Base-by-base conservation (phyloP, 2,113 vertebrate species). In the Platysteira castanea region DNA sequence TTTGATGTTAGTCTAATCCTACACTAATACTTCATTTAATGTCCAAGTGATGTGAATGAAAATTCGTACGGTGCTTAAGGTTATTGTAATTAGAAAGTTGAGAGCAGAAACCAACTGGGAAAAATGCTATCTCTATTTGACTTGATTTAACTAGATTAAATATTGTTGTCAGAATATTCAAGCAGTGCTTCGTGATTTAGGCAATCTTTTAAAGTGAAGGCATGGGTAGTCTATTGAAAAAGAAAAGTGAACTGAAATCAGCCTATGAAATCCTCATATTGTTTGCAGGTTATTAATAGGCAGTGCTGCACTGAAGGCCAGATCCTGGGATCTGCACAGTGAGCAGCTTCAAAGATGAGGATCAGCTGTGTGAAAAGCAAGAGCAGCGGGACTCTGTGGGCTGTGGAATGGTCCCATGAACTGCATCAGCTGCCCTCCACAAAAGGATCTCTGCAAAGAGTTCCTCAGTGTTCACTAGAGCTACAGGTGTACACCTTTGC, bases 1-100 rank as follows among this genome's bases (percentile, higher is more conserved):
- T 90, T 63, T 94, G 74, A 87, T 87, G 81, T 95, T 68, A 31
- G 33, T 63, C 49, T 78, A 94, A 95, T 96, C 81, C 73, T 70
- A 63, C 28, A 14, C 53, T 73, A 84, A 82, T 28, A 92, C 35
- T 75, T 87, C 76, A 63, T 89, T 88, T 91, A 73, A 61, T 86
- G 52, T 81, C 73, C 44, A 85, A 67, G 78, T 52, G 60, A 80
- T 27, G 30, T 49, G 65, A 94, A 65, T 64, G n/a, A 87, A 87
- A 63, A 5, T 44, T 87, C 61, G 47, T 78, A 31, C 27, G 6
- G 21, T 47, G 50, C 26, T 78, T 79, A 94, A 86, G 37, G 44
- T 64, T 86, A 78, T 64, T 84, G 68, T 70, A 91, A 83, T 68
- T 56, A 80, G 65, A 89, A 94, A 84, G 12, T 7, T 44, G 76